Evolutionary conservation across 2,797 vertebrate genomes (phyloP), one percentile per base, ranked within the genome.

Genomic region (Steatocranus sp.): DNA sequence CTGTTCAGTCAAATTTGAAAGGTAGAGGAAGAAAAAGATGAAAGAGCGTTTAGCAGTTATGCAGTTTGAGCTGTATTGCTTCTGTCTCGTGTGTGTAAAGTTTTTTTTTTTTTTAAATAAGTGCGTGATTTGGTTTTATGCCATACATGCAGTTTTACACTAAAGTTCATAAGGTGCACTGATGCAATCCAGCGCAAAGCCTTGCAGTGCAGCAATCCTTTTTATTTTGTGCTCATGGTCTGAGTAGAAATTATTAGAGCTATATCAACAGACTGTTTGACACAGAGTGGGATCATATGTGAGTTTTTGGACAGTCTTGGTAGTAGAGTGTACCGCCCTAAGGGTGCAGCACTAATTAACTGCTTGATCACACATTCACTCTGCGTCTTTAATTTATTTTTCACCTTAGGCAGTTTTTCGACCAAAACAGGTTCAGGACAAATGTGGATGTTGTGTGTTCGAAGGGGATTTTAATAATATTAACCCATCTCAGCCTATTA

Each of bases 291-390:
- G 38, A 25, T 43, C 63, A 25, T 43, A 70, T 70, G 66, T 70
- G 41, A 6, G 3, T 41, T 75, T 68, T 56, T 2, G 27, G 79
- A 82, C 76, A 3, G 50, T 75, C 36, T 58, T 30, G 23, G 14
- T 41, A 38, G 43, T 63, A 15, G 36, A 38, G 10, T 32, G 23
- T 73, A 3, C 43, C 4, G 0, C 73, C 73, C 48, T 81, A 63
- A 23, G 78, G 80, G 79, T 49, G 56, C 23, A 20, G 43, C 41
- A 74, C 30, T 85, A 77, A 89, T 90, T 87, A 90, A 79, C 61
- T 48, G 30, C 56, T 32, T 83, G 79, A 87, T 90, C 82, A 75
- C 78, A 51, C 74, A n/a, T 68, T 81, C 79, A 50, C 18, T 50
- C 58, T 10, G 15, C 6, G 74, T 27, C 53, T 75, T 76, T 83